Evolutionary conservation across 2,888 invertebrate genomes (phyloP), one percentile per base, ranked within the genome.

Genomic region (Caenorhabditis sp.): DNA sequence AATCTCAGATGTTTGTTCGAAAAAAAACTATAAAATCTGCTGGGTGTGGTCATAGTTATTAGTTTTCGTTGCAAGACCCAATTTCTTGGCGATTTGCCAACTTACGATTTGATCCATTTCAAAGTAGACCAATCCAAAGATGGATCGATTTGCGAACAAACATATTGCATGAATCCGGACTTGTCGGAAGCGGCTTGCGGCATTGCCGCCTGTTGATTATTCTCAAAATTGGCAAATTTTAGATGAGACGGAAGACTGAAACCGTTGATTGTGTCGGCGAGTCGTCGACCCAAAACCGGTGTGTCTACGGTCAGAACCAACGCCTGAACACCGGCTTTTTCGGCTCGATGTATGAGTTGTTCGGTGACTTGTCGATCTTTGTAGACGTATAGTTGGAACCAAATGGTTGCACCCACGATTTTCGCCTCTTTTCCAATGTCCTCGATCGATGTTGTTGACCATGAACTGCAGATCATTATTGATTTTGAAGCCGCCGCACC

Each of bases 101-200:
- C 55, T 59, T 54, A 80, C 80, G 71, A 67, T 69, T 64, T 51
- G 27, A 80, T 73, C 95, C 95, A 96, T 69, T 91, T 90, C 0
- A 97, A 91, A 83, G 94, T 94, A n/a, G 92, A 89, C 96, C 96
- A 96, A 1, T 92, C 92, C 21, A 95, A 88, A 1, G 92, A 91
- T 68, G 92, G 90, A 88, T 95, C 95, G 83, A 95, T 93, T 74
- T 94, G 90, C 66, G 91, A 77, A 57, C 91, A 90, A 0, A 94
- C 93, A 83, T 94, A 95, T 81, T 92, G 92, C 83, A 92, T 93
- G 50, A 95, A 90, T 0, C 93, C 93, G 0, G 94, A 94, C 12
- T 92, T 92, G 36, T 89, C 89, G 21, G 59, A 66, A 4, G 58
- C 89, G 43, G 90, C 89, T 79, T 89, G 90, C 51, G 88, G 89